These are phyloP conservation scores for Spodoptera littoralis DNA, from an alignment of 2,888 invertebrate species.

Conservation along the genomic window DNA sequence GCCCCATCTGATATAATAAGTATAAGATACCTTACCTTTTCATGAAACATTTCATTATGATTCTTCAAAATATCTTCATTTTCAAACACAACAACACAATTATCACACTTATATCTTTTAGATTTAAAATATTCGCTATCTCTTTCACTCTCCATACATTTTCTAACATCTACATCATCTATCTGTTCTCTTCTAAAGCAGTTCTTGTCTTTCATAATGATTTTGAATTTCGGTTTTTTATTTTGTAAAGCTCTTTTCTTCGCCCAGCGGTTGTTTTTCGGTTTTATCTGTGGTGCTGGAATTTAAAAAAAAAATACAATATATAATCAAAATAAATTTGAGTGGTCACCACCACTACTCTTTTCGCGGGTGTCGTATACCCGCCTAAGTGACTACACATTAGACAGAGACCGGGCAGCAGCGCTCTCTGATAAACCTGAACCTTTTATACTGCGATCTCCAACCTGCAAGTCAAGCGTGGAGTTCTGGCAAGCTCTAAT, in stretches of 20 bases:
- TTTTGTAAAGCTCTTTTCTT: slow-evolving; percentile 56
- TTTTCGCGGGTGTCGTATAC: no score
- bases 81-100: slow-evolving; percentile 51
- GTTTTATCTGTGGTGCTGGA: slow-evolving; percentile 10
- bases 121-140: slow-evolving; percentile 45
- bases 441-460: no score
- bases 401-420: no score
- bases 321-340: no score
- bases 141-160: slow-evolving; percentile 41
- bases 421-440: no score
- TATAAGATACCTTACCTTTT: no score
- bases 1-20: no score
- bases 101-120: slow-evolving; percentile 52
- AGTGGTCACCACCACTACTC: no score
- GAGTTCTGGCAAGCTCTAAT: no score
- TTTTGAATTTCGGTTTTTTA: slow-evolving; percentile 66
- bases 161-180: slow-evolving; percentile 36
- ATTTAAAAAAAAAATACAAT: not conserved
- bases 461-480: no score
- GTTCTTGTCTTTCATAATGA: slow-evolving; percentile 41
- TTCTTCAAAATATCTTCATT: slow-evolving; percentile 31
- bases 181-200: slow-evolving; percentile 51
- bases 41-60: slow-evolving; percentile 44
- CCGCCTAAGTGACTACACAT: no score
- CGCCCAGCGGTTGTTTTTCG: slow-evolving; percentile 61